phyloP scores from a whole-genome alignment of 1,140 invertebrate genomes.

The Drosophila teissieri region DNA sequence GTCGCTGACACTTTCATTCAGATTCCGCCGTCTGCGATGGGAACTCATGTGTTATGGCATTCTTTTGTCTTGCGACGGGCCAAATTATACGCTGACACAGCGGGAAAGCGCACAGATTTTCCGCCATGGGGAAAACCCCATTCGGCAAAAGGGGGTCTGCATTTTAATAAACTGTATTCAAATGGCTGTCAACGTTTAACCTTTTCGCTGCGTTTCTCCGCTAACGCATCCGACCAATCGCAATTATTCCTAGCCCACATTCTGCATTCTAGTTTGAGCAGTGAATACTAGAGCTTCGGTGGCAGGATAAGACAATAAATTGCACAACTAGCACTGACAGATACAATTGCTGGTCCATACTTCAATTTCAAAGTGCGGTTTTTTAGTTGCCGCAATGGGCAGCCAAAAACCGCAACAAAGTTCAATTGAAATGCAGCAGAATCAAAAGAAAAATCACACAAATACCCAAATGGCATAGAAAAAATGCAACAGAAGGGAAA shows the following conservation, averaged over 20 bases:
- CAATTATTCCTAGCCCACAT: constrained; percentile 24
- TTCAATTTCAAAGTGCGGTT: constrained; percentile 55
- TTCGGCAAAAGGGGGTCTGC: background rate
- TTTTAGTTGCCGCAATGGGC: constrained; percentile 29
- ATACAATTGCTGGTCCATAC: constrained; percentile 33
- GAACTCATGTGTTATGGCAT: constrained; percentile 44
- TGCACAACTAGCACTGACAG: constrained; percentile 23
- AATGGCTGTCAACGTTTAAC: constrained; percentile 17
- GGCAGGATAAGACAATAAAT: constrained; percentile 33
- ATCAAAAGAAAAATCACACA: constrained; percentile 13
- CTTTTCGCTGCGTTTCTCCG: background rate
- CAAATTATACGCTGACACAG: constrained; percentile 44
- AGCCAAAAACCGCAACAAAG: constrained; percentile 56
- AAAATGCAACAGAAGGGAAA: constrained; percentile 4
- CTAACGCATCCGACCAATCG: constrained; percentile 3
- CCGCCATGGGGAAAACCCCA: background rate
- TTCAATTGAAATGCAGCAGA: constrained; percentile 34
- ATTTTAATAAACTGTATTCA: constrained; percentile 37
- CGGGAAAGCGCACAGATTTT: constrained; percentile 12
- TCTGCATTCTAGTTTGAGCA: background rate
- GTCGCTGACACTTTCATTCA: constrained; percentile 60
- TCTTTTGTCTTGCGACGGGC: constrained; percentile 30
- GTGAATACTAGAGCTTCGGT: background rate
- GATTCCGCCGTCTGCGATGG: constrained; percentile 10
- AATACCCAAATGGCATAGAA: constrained; percentile 2